These are phyloP conservation scores for Catharus ustulatus DNA, from an alignment of 2,797 vertebrate species.

Conservation along the genomic window DNA sequence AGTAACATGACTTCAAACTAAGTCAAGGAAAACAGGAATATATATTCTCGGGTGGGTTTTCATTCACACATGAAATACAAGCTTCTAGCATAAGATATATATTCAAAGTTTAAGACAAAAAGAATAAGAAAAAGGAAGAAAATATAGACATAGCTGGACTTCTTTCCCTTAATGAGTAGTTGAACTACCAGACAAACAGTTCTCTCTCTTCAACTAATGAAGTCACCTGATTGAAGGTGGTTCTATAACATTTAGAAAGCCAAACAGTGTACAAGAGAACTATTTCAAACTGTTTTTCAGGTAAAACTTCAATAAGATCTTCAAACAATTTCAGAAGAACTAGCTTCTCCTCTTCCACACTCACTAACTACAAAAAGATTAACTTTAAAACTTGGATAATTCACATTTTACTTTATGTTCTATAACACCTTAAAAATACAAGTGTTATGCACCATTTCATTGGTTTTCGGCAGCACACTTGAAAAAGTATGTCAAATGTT, in stretches of 20 bases:
- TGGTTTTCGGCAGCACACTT: slow-evolving; percentile 24
- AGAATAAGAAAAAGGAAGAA: not conserved
- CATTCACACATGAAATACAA: not conserved
- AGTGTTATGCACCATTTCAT: not conserved
- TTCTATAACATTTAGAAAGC: not conserved
- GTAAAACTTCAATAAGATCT: not conserved
- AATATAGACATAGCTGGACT: not conserved
- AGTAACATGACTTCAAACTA: not conserved
- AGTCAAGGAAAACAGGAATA: not conserved
- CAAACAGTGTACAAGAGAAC: not conserved
- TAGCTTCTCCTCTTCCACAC: not conserved
- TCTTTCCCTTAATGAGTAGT: not conserved
- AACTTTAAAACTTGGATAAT: not conserved
- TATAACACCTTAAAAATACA: not conserved
- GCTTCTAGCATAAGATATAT: not conserved
- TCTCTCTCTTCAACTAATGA: not conserved
- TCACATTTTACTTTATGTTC: not conserved
- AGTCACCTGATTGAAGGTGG: not conserved
- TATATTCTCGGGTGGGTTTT: not conserved
- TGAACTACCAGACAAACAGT: not conserved
- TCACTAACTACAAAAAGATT: not conserved
- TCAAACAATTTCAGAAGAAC: not conserved
- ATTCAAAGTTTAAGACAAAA: not conserved
- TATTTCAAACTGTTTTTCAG: not conserved
- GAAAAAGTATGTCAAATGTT: not conserved